These are phyloP conservation scores for Notoglanidium macrostoma DNA, from an alignment of 2,797 vertebrate species.

Conservation along the genomic window DNA sequence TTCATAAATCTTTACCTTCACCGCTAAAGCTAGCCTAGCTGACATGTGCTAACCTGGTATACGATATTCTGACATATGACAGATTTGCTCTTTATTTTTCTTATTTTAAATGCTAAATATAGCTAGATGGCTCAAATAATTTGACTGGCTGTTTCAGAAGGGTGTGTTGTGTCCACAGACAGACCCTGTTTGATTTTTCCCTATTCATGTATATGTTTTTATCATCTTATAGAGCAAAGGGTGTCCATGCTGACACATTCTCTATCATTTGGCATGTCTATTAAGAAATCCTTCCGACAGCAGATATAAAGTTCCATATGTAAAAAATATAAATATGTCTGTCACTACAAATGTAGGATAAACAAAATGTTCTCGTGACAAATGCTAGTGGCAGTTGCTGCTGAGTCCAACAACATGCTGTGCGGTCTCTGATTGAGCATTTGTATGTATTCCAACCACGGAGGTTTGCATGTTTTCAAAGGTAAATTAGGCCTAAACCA, in stretches of 20 bases:
- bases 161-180: not conserved
- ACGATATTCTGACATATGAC: not conserved
- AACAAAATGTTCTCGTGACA: slow-evolving; percentile 13
- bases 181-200: not conserved
- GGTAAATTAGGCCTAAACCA: slow-evolving; percentile 46
- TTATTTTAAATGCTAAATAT: not conserved
- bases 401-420: slow-evolving; percentile 13
- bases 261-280: slow-evolving; percentile 21
- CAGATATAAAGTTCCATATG: not conserved
- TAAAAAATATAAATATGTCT: not conserved
- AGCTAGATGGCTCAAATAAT: not conserved
- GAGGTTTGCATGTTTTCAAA: slow-evolving; percentile 10
- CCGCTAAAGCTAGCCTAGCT: not conserved
- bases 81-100: not conserved
- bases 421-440: not conserved
- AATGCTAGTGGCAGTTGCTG: not conserved
- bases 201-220: not conserved
- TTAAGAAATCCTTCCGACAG: not conserved
- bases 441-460: slow-evolving; percentile 16
- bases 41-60: not conserved
- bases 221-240: not conserved
- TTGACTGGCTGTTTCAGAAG: not conserved
- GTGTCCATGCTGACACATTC: not conserved
- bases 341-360: slow-evolving; percentile 15
- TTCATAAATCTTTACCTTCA: not conserved